Percentiles rank a stretch among this genome's conserved stretches.
Conservation (phyloP, 1,140 invertebrate species). For the Bombus confusus region DNA sequence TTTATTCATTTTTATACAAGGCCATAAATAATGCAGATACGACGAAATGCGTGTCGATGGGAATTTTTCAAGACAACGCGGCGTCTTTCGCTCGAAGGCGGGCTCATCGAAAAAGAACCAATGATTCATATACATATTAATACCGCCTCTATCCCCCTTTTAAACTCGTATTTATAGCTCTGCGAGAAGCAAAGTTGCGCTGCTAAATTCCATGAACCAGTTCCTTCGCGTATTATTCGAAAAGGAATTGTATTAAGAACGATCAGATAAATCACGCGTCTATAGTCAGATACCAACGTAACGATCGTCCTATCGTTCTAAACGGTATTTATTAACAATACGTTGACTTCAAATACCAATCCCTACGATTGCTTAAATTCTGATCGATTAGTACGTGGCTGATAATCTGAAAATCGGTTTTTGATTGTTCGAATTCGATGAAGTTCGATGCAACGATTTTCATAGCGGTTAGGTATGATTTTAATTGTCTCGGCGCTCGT, state of each 20-base stretch:
- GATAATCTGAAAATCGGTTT: not conserved
- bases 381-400: not conserved
- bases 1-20: not conserved
- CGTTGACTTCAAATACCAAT: not conserved
- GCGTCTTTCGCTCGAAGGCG: constrained; percentile 31
- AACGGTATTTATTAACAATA: not conserved
- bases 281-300: not conserved
- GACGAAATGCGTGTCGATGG: constrained; percentile 51
- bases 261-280: not conserved
- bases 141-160: not conserved
- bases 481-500: no score
- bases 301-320: not conserved
- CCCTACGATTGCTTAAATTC: no score
- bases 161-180: constrained; percentile 6
- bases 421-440: not conserved
- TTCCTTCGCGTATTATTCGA: not conserved
- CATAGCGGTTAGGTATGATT: no score
- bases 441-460: not conserved
- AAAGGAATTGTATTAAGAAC: not conserved
- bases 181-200: not conserved
- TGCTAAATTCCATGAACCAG: not conserved
- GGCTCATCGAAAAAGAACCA: not conserved
- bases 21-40: constrained; percentile 58
- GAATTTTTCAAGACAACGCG: constrained; percentile 46
- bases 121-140: constrained; percentile 35